phyloP scores from a whole-genome alignment of 2,888 invertebrate species.

The Apodemia zela region DNA sequence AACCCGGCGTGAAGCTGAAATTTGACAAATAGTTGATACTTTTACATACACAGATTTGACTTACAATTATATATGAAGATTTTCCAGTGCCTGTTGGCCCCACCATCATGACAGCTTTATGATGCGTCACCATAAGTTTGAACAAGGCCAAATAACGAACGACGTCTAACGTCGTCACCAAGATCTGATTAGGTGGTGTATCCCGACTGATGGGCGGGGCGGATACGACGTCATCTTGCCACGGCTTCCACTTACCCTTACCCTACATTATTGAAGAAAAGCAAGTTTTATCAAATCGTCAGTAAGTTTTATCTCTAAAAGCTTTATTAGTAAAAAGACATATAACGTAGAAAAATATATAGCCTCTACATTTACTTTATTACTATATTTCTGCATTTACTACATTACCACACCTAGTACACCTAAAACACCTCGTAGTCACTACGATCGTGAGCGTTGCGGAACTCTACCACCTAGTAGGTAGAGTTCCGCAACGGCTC shows the following conservation, averaged over 20 bases:
- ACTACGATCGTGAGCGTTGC: too few species aligned
- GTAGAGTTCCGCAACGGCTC: too few species aligned
- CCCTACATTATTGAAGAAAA: conserved; percentile 68
- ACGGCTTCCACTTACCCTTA: conserved; percentile 95
- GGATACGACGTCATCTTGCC: conserved; percentile 90
- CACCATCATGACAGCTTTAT: conserved; percentile 91
- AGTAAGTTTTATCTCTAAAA: too few species aligned
- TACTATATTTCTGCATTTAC: too few species aligned
- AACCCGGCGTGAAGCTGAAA: too few species aligned
- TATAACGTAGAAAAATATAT: too few species aligned
- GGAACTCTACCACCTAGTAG: too few species aligned
- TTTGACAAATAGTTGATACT: too few species aligned
- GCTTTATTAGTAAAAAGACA: too few species aligned
- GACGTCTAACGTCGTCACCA: conserved; percentile 95
- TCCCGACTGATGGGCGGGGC: conserved; percentile 92
- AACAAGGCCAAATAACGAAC: conserved; percentile 91
- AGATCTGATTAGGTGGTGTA: conserved; percentile 95
- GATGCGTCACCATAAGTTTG: conserved; percentile 88
- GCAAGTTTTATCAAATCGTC: neutral
- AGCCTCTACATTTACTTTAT: too few species aligned
- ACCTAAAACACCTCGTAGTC: too few species aligned
- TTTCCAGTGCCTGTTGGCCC: conserved; percentile 98
- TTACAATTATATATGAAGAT: conserved; percentile 90
- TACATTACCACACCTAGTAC: too few species aligned
- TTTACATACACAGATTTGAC: conserved; percentile 31